These are phyloP conservation scores for Pentamera pediparva DNA, from an alignment of 53 echinoderm and acorn worm species.

Conservation along the genomic window DNA sequence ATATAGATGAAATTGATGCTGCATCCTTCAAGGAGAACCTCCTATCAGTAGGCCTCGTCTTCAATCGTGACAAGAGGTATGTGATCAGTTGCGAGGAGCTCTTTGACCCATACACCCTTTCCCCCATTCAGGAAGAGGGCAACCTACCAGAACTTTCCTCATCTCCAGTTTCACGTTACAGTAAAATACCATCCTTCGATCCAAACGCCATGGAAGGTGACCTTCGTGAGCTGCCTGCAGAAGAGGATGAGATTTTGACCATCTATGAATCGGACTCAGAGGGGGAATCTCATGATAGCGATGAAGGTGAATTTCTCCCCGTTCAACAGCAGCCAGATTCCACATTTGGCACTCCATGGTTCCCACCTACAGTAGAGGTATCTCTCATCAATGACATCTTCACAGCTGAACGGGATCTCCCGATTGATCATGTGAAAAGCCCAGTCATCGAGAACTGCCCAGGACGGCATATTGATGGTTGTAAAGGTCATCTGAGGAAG, in stretches of 20 bases:
- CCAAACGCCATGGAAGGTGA: conserved; percentile 6
- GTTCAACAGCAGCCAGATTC: background rate
- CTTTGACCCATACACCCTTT: conserved; percentile 22
- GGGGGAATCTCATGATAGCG: conserved; percentile 4
- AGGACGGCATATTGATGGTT: too few species aligned
- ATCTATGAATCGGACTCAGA: background rate
- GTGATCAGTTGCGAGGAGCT: conserved; percentile 1
- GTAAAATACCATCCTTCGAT: background rate
- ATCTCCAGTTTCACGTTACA: background rate
- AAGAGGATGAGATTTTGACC: background rate
- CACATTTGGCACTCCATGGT: background rate
- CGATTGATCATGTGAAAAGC: conserved; percentile 11
- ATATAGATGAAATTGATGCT: background rate
- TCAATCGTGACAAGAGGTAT: conserved; percentile 18
- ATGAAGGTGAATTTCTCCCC: background rate
- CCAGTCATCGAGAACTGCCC: conserved; percentile 1
- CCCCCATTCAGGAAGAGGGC: conserved; percentile 11
- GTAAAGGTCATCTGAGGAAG: too few species aligned
- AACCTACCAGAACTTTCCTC: background rate
- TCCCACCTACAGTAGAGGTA: conserved; percentile 5
- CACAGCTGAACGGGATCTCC: conserved; percentile 20
- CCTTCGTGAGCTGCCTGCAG: background rate
- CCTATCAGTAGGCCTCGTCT: background rate
- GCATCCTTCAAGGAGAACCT: conserved; percentile 1
- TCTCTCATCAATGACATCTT: conserved; percentile 16